Percentiles rank a stretch among this genome's conserved stretches.
These are phyloP conservation scores for Petrolisthes manimaculis DNA, from an alignment of 2,888 invertebrate species.

Conservation along the genomic window DNA sequence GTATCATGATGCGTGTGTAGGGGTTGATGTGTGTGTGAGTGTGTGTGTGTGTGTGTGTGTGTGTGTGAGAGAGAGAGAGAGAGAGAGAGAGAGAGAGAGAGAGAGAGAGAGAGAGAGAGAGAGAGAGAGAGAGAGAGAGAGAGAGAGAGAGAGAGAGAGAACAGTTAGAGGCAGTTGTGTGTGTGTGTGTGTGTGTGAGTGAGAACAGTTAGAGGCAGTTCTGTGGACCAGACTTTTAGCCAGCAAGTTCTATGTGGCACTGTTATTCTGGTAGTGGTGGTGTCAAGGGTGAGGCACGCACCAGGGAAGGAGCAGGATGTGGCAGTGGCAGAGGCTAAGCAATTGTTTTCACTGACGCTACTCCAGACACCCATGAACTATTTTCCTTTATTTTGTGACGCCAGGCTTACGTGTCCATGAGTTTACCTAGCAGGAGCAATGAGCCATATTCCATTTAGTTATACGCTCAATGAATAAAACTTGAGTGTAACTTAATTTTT, in stretches of 20 bases:
- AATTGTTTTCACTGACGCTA: no score
- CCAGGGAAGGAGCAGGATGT: not conserved
- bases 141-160: conserved; percentile 22
- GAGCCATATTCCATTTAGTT: no score
- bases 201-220: not conserved
- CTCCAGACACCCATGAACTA: no score
- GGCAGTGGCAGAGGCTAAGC: not conserved
- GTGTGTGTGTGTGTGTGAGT: conserved; percentile 8
- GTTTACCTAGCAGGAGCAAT: no score
- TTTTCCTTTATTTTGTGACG: no score
- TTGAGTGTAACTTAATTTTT: no score
- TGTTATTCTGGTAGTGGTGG: not conserved
- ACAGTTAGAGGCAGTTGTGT: not conserved
- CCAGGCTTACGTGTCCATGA: no score
- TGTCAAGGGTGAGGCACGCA: not conserved
- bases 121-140: conserved; percentile 22
- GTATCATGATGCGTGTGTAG: not conserved
- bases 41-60: not conserved
- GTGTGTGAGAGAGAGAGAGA: not conserved
- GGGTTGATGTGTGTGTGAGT: not conserved
- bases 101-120: conserved; percentile 22
- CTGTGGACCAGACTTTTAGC: not conserved
- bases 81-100: not conserved
- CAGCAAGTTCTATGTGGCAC: not conserved
- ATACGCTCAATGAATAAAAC: no score